These are phyloP conservation scores for Hyperoplus lanceolatus DNA, from an alignment of 2,797 vertebrate species.

Conservation along the genomic window DNA sequence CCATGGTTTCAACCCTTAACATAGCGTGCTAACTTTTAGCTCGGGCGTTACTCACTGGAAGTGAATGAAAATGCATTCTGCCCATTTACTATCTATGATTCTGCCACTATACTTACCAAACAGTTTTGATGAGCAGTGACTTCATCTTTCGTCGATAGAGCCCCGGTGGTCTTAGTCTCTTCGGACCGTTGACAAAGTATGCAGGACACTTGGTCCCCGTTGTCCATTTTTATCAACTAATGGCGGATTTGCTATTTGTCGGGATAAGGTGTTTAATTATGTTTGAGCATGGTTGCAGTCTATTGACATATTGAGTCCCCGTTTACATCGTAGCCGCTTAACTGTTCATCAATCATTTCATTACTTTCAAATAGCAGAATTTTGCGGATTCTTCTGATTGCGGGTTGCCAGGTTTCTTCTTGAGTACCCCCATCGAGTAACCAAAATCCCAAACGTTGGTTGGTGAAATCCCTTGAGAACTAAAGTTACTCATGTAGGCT, in stretches of 20 bases:
- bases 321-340: neutral
- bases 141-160: slow-evolving; percentile 51
- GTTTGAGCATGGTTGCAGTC: rapidly evolving
- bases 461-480: neutral
- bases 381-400: rapidly evolving
- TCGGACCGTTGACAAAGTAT: slow-evolving; percentile 55
- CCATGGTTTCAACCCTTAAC: neutral
- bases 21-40: neutral
- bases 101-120: slow-evolving; percentile 65
- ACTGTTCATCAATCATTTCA: neutral
- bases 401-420: slow-evolving; percentile 49
- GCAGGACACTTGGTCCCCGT: slow-evolving; percentile 19
- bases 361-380: neutral
- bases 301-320: no score
- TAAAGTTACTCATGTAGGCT: neutral
- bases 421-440: neutral
- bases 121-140: slow-evolving; percentile 83
- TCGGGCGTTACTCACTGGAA: neutral
- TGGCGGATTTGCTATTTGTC: neutral
- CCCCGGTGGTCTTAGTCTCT: slow-evolving; percentile 69
- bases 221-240: slow-evolving; percentile 4
- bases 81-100: no score
- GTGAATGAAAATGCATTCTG: neutral
- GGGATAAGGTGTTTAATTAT: rapidly evolving
- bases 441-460: neutral